Evolutionary conservation across 2,888 invertebrate species (phyloP), one percentile per base, ranked within the genome.

Genomic region (Helleia helle): DNA sequence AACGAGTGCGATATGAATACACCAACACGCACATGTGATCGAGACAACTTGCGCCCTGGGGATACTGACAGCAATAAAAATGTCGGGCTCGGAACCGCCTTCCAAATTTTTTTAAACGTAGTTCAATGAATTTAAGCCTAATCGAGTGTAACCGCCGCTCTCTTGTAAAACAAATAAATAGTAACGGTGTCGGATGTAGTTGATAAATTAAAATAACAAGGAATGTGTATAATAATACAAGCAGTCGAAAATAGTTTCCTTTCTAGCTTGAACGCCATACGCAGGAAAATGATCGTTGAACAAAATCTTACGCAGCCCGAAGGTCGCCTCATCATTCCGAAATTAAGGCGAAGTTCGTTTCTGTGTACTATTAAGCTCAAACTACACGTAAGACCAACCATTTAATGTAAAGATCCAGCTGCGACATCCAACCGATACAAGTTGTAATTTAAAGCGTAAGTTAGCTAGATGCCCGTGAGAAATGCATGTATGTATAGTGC

Each of bases 131-230:
- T 22, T 7, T 22, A 22, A 22, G 34, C 34, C 34, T 34, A 34
- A 34, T 22, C 18, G 34, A 34, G 34, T 34, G 34, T 22, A 34
- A 34, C 34, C 22, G 34, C 34, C 34, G 34, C 34, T 34, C 34
- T 22, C 34, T 34, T 34, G 22, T 22, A 31, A 17, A 34, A 12
- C 22, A 34, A 8, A 18, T 12, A 22, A 18, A 31, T 17, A 5
- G 22, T 7, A 17, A 34, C 34, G 34, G 34, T 11, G 7, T 34
- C 11, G 34, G 34, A 18, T 34, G 17, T 15, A 11, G 4, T 31
- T 11, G 11, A 17, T 18, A 18, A 31, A 31, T 17, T 6, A 4
- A 31, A 11, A 11, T 2, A 1, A 17, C 7, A 11, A 31, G 17
- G 14, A 15, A 7, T 31, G 9, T 9, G n/a, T n/a, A n/a, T n/a